phyloP scores from a whole-genome alignment of 1,140 invertebrate species.

The Bombus picipes region DNA sequence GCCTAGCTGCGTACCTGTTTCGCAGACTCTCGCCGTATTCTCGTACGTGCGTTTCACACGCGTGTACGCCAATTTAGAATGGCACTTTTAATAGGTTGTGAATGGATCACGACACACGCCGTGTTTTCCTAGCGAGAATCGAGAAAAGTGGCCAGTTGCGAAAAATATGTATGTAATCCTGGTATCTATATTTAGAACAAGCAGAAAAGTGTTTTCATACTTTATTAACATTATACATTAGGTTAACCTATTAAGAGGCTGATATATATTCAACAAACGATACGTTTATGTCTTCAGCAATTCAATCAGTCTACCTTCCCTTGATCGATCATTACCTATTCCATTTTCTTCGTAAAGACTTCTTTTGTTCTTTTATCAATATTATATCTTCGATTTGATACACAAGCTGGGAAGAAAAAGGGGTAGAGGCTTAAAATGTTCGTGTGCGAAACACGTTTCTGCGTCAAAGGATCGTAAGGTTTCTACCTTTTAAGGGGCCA shows the following conservation, averaged over 20 bases:
- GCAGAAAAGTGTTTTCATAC: not conserved
- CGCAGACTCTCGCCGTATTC: not conserved
- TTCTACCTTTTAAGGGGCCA: slow-evolving; percentile 28
- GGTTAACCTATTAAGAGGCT: not conserved
- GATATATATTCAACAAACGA: not conserved
- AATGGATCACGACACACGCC: not conserved
- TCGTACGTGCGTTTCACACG: not conserved
- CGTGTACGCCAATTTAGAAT: not conserved
- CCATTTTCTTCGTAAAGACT: not conserved
- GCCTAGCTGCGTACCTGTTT: slow-evolving; percentile 16
- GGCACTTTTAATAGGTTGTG: not conserved
- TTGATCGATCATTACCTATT: not conserved
- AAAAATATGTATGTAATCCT: not conserved
- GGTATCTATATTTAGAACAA: not conserved
- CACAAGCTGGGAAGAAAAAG: too few species aligned
- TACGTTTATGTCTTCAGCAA: not conserved
- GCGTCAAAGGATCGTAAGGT: slow-evolving; percentile 22
- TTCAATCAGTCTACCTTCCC: not conserved
- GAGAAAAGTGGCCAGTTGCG: not conserved
- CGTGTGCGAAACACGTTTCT: not conserved
- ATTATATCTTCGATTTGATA: not conserved
- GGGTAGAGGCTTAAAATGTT: not conserved
- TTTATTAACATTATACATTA: not conserved
- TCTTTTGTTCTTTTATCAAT: not conserved
- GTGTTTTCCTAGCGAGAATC: not conserved